Evolutionary conservation across 2,113 vertebrate genomes (phyloP).

Genomic region (Mormoops blainvillei): DNA sequence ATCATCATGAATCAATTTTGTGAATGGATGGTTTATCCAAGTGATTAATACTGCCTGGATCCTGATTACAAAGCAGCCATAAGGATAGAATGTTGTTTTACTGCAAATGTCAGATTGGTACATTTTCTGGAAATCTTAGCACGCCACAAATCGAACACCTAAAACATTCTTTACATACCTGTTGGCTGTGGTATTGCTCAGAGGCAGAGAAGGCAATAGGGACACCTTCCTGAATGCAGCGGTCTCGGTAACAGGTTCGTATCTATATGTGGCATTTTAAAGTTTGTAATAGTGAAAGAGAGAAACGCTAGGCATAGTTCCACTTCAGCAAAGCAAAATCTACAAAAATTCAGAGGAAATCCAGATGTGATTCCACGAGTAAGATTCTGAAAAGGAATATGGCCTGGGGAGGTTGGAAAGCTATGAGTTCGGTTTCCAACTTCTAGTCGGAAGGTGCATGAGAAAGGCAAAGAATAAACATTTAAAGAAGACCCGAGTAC

Average conservation of each 20-base stretch:
- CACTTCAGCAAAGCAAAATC: neutral
- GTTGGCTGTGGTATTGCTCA: neutral
- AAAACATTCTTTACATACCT: slow-evolving; percentile 21
- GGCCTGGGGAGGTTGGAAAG: neutral
- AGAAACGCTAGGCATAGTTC: neutral
- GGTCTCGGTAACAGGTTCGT: neutral
- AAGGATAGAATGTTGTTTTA: slow-evolving; percentile 11
- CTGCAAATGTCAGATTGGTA: neutral
- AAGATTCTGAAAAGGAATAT: neutral
- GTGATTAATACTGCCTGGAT: neutral
- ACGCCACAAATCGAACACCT: slow-evolving; percentile 3
- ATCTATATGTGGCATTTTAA: neutral
- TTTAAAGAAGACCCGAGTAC: neutral
- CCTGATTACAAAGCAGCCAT: neutral
- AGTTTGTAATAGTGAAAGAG: neutral
- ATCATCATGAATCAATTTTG: neutral
- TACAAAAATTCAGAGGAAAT: neutral
- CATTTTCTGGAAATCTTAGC: slow-evolving; percentile 43
- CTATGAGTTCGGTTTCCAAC: neutral
- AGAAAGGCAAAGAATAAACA: neutral
- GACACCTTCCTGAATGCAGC: neutral
- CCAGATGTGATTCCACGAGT: neutral
- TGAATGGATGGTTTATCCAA: neutral
- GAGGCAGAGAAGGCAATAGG: neutral
- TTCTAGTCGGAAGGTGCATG: neutral